phyloP scores from a whole-genome alignment of 2,113 vertebrate species.

The Aspiorhynchus laticeps region DNA sequence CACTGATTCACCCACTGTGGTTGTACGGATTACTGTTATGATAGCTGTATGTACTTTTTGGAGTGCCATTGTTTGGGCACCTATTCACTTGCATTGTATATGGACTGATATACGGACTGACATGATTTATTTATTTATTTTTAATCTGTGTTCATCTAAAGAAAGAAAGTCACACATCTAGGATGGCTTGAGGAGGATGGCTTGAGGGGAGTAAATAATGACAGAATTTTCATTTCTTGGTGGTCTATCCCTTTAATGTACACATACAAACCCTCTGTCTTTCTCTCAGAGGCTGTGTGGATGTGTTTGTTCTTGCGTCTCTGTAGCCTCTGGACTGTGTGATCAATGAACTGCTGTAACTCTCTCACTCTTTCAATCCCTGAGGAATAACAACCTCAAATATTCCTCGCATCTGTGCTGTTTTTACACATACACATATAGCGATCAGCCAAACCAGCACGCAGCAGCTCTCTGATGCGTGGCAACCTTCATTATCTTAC shows the following conservation, averaged over 20 bases:
- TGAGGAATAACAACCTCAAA: slow-evolving; percentile 66
- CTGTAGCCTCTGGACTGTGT: not conserved
- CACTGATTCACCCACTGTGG: no score
- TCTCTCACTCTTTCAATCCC: slow-evolving; percentile 52
- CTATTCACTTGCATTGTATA: no score
- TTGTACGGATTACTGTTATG: no score
- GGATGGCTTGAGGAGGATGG: not conserved
- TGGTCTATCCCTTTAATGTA: not conserved
- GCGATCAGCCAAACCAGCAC: slow-evolving; percentile 67
- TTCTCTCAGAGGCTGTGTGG: not conserved
- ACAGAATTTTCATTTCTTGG: not conserved
- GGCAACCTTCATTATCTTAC: not conserved
- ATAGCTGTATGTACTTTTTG: no score
- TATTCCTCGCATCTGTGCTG: slow-evolving; percentile 70
- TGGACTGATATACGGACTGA: no score
- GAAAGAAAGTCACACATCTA: no score
- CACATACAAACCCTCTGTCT: not conserved
- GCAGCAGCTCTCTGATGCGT: slow-evolving; percentile 58
- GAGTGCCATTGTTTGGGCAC: no score
- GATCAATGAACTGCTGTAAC: slow-evolving; percentile 69
- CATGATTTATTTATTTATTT: no score
- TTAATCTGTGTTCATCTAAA: no score
- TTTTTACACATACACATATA: slow-evolving; percentile 48
- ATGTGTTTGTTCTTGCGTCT: slow-evolving; percentile 20
- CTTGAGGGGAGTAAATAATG: not conserved